Evolutionary conservation across 1,140 invertebrate species (phyloP), one percentile per base, ranked within the genome.

Genomic region (Pseudobourletiella spinata): DNA sequence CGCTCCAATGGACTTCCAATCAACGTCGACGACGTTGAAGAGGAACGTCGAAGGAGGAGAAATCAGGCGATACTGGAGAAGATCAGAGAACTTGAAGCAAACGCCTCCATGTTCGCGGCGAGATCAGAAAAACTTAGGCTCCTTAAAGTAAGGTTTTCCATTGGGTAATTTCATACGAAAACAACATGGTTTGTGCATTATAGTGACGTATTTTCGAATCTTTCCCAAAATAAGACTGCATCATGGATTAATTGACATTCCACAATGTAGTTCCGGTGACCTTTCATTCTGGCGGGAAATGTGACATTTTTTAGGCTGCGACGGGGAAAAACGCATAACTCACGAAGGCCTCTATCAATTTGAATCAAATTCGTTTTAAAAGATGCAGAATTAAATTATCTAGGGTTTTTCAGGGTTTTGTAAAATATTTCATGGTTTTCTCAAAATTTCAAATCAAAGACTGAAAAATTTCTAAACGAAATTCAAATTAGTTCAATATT

Each of bases 51-150:
- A 32, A 8, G 44, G 16, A 20, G 24, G 25, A 55, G 65, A 24
- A 67, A 67, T 48, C 24, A 59, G 16, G 18, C 30, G 1, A 63
- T 67, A 46, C 42, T 67, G 52, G 54, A 29, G 4, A 67, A 67
- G 63, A 50, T 63, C 32, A 61, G 63, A 29, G 65, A 67, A 52
- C 55, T 67, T 16, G 61, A 67, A 43, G 29, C 57, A 8, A 67
- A 59, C 48, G 51, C 61, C 2, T 48, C 61, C 32, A 35, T 67
- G 8, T 63, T 57, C 20, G 61, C 65, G 3, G 65, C 65, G 26
- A 26, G 65, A 32, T 59, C 61, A 1, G 65, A 67, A 28, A 52
- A 61, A 55, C 61, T 67, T 20, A 32, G 60, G 28, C 59, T 66
- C 32, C 62, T 66, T 60, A 54, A 61, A 22, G 64, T 66, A 59